Evolutionary conservation across 1,140 invertebrate genomes (phyloP), one percentile per base, ranked within the genome.

Genomic region (Thrips palmi): DNA sequence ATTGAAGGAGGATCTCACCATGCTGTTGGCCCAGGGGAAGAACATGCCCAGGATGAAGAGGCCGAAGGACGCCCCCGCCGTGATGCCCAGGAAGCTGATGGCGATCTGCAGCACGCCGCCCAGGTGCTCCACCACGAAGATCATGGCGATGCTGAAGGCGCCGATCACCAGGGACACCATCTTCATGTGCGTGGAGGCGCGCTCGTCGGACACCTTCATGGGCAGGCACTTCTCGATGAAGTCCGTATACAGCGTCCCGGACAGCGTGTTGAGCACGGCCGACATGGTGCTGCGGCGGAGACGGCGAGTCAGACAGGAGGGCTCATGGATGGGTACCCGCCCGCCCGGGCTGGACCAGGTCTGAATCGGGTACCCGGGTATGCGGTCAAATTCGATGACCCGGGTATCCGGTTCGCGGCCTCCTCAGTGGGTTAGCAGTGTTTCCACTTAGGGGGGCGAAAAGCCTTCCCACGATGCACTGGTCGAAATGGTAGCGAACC

Each of bases 211-310:
- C 29, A 72, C 59, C 1, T 64, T 67, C 46, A 59, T 63, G 23
- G 68, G 70, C 36, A 71, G 56, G 12, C 64, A 57, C 10, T 74
- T 74, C 47, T 72, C 70, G 2, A 82, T 69, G 41, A 83, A 65
- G 53, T 84, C 80, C 54, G 83, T 75, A 52, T 78, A 77, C 49
- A 81, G 78, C 0, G 83, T 77, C 2, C 79, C 78, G 12, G 79
- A 71, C 64, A 84, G 68, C 1, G 80, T 80, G 52, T 83, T 84
- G 4, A 84, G 52, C 1, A 77, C 77, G 1, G 74, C 77, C 0
- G 75, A 79, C 71, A 80, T 77, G 10, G 77, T 81, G 54, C 81
- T 85, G 56, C 22, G 49, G n/a, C n/a, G n/a, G n/a, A n/a, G n/a
- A n/a, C n/a, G n/a, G n/a, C n/a, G n/a, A n/a, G n/a, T n/a, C n/a